phyloP scores from a whole-genome alignment of 2,797 vertebrate genomes.

The Hydrocynus forskahlii region DNA sequence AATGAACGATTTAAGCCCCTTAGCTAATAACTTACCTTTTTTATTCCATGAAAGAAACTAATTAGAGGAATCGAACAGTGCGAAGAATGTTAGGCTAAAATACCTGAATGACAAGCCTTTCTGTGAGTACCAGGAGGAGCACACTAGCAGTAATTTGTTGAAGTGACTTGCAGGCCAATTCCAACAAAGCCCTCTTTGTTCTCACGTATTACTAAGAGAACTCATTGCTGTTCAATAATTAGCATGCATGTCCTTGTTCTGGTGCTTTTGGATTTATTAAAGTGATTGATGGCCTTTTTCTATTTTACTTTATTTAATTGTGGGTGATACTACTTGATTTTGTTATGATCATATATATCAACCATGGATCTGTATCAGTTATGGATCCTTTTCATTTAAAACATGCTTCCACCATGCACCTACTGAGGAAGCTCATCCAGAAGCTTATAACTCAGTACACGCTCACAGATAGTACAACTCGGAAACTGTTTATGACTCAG shows the following conservation, averaged over 20 bases:
- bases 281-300: background rate
- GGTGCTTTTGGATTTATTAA: background rate
- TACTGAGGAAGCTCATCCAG: background rate
- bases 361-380: background rate
- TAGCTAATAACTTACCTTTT: background rate
- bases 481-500: conserved; percentile 15
- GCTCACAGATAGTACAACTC: background rate
- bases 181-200: background rate
- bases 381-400: background rate
- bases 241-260: background rate
- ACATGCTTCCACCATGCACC: background rate
- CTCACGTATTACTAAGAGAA: background rate
- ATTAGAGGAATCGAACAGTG: conserved; percentile 15
- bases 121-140: background rate
- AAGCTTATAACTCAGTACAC: conserved; percentile 15
- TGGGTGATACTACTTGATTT: too few species aligned
- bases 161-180: conserved; percentile 20
- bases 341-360: background rate
- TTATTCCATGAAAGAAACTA: conserved; percentile 12
- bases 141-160: conserved; percentile 3
- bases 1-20: background rate
- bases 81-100: background rate
- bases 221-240: background rate
- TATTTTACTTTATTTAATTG: background rate
- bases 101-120: background rate